phyloP scores from a whole-genome alignment of 2,797 vertebrate species.

The Hippocampus kuda region DNA sequence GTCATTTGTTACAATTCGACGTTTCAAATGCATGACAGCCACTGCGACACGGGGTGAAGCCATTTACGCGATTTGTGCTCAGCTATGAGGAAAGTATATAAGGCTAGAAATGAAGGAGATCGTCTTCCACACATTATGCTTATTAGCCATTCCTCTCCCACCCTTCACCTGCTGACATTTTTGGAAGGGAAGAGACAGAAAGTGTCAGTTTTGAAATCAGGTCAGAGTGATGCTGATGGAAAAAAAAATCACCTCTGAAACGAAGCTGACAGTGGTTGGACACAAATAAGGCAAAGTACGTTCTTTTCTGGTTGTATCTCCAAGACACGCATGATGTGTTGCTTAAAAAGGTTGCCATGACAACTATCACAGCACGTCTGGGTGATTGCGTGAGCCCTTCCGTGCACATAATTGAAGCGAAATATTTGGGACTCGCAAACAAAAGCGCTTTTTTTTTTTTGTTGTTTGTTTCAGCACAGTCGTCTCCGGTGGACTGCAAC shows the following conservation, averaged over 20 bases:
- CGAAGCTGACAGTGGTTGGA: slow-evolving; percentile 18
- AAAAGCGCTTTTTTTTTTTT: slow-evolving; percentile 4
- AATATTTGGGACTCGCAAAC: slow-evolving; percentile 32
- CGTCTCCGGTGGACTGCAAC: slow-evolving; percentile 26
- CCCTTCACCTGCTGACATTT: slow-evolving; percentile 37
- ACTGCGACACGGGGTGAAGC: slow-evolving; percentile 18
- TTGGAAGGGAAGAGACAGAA: slow-evolving; percentile 32
- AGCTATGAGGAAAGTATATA: slow-evolving; percentile 34
- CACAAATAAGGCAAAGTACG: slow-evolving; percentile 6
- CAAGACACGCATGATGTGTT: slow-evolving; percentile 44
- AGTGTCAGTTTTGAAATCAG: slow-evolving; percentile 52
- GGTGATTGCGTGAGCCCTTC: slow-evolving; percentile 19
- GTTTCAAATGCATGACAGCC: slow-evolving; percentile 3
- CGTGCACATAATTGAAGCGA: slow-evolving; percentile 37
- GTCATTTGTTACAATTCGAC: slow-evolving; percentile 16
- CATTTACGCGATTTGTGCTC: slow-evolving; percentile 31
- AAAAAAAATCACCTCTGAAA: slow-evolving; percentile 42
- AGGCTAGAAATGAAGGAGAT: slow-evolving; percentile 55
- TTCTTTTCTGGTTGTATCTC: slow-evolving; percentile 1
- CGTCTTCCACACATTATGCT: slow-evolving; percentile 49
- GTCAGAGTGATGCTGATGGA: slow-evolving; percentile 43
- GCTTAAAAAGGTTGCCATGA: slow-evolving; percentile 64
- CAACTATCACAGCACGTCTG: slow-evolving; percentile 49
- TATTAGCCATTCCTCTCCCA: slow-evolving; percentile 41
- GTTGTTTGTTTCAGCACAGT: slow-evolving; percentile 32